These are phyloP conservation scores for Drosophila lacteicornis DNA, from an alignment of 1,140 invertebrate genomes.

Conservation along the genomic window DNA sequence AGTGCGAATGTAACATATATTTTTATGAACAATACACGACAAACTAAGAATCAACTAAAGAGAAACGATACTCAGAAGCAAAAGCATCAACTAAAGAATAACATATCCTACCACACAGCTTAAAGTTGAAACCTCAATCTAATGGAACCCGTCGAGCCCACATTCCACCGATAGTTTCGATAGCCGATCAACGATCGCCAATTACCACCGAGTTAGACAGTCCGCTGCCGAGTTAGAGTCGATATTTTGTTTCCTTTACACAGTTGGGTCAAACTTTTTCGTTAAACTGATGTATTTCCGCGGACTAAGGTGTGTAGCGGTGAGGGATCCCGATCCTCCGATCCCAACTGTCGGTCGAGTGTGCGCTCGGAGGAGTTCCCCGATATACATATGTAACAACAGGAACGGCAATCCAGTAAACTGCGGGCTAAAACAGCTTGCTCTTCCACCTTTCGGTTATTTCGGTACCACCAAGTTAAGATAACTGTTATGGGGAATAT, in stretches of 20 bases:
- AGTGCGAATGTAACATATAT: constrained; percentile 29
- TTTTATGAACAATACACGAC: constrained; percentile 42
- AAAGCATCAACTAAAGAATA: constrained; percentile 33
- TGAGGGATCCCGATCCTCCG: background rate
- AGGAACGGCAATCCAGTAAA: constrained; percentile 47
- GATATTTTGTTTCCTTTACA: constrained; percentile 10
- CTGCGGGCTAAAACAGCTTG: constrained; percentile 50
- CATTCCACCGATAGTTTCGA: constrained; percentile 28
- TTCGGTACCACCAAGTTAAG: constrained; percentile 70
- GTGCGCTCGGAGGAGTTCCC: constrained; percentile 16
- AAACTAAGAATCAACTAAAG: constrained; percentile 42
- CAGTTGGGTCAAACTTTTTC: constrained; percentile 35
- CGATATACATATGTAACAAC: constrained; percentile 22
- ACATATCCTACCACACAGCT: constrained; percentile 68
- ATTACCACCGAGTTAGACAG: background rate
- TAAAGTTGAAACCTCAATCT: constrained; percentile 37
- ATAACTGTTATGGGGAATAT: constrained; percentile 55
- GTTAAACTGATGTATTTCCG: background rate
- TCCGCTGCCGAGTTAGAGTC: background rate
- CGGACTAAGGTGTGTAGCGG: constrained; percentile 1
- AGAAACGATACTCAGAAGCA: constrained; percentile 47
- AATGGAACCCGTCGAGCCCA: constrained; percentile 16
- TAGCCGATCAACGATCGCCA: constrained; percentile 4
- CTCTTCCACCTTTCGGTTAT: constrained; percentile 75
- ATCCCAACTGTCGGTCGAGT: constrained; percentile 21